Evolutionary conservation across 2,797 vertebrate genomes (phyloP).

Genomic region (Lepilemur septentrionalis): DNA sequence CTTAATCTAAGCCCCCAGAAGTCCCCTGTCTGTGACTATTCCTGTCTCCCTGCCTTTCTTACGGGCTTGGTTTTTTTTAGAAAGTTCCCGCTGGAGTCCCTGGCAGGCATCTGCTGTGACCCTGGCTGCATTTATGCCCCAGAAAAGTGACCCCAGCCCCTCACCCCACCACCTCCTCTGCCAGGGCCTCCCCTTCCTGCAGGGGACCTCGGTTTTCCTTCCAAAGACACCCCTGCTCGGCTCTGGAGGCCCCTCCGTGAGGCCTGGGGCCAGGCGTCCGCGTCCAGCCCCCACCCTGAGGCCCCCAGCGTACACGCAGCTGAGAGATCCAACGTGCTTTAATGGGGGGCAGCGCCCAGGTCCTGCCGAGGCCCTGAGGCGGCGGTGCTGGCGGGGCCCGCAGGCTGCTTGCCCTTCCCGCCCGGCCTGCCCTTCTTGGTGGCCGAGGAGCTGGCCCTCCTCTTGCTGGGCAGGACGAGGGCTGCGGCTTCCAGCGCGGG

Average conservation of each 20-base stretch:
- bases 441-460: neutral
- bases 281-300: rapidly evolving
- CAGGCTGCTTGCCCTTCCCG: constrained; percentile 19
- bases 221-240: neutral
- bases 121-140: neutral
- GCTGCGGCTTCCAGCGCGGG: rapidly evolving
- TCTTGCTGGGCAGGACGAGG: neutral
- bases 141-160: neutral
- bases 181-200: neutral
- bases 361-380: constrained; percentile 38
- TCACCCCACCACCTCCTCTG: rapidly evolving
- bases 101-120: neutral
- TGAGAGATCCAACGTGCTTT: constrained; percentile 24
- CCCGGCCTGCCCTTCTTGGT: neutral
- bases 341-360: constrained; percentile 39
- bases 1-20: neutral
- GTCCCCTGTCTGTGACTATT: neutral
- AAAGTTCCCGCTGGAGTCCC: neutral
- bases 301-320: rapidly evolving
- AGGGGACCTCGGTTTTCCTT: neutral
- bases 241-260: neutral
- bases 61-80: neutral
- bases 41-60: neutral
- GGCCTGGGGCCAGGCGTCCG: rapidly evolving
- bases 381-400: neutral